Base-by-base conservation (phyloP, 2,113 vertebrate genomes). In the Charadrius vociferus region DNA sequence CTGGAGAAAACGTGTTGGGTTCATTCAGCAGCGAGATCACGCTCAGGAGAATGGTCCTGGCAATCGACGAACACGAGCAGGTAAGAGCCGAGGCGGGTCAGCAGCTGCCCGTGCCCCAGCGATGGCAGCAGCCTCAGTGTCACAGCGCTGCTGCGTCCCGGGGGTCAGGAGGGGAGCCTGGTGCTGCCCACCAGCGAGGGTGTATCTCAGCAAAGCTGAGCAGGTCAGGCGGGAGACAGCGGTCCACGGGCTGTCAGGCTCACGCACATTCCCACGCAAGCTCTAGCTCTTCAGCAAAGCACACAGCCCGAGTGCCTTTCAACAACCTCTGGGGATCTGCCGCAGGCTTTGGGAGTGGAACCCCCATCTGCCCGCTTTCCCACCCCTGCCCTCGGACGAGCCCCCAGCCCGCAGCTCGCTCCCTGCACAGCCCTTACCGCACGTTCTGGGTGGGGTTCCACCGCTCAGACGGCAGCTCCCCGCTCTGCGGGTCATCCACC, bases 371-470 rank as follows among this genome's bases (percentile, higher is more conserved):
- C 43, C 66, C 16, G 5, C 37, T 36, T 22, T 7, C 52, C 55
- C 91, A 14, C 1, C 23, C 52, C 70, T 58, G 56, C 45, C 79
- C 32, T 39, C 1, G 1, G 45, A 36, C 2, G 7, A 82, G 72
- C 55, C 53, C 18, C 45, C 37, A 3, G 26, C 32, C 62, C 2
- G 0, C 58, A 45, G 74, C 18, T 41, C 37, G 11, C 24, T 20
- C 12, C 49, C 45, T 2, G 1, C 18, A 1, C 49, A 14, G 74
- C 18, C 22, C 98, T 95, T 97, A 99, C 99, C 99, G 98, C 98
- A 99, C 99, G 9, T 99, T 99, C 98, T 99, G 99, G 4, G 99
- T 99, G 62, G 99, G 99, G 94, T 99, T 99, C 99, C 99, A 99
- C 91, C 99, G 98, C 97, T 99, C 99, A 0, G 99, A 99, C 0